These are phyloP conservation scores for Aphidius gifuensis DNA, from an alignment of 1,140 invertebrate genomes.

Conservation along the genomic window DNA sequence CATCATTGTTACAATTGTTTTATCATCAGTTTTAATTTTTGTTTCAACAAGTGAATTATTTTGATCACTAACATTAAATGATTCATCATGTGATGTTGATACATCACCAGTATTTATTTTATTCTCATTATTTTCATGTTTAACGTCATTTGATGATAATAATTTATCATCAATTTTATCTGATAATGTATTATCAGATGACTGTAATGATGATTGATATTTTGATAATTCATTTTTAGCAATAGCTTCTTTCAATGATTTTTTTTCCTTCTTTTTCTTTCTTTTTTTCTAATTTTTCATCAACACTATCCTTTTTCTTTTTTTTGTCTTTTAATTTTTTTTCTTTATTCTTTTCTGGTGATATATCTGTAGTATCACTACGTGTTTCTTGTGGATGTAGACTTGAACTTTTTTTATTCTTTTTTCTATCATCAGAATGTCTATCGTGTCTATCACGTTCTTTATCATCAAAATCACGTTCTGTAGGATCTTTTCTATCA, in stretches of 20 bases:
- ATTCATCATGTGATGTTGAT: background rate
- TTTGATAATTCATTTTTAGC: slow-evolving; percentile 47
- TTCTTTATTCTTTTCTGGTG: slow-evolving; percentile 47
- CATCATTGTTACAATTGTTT: slow-evolving; percentile 39
- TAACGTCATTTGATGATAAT: slow-evolving; percentile 22
- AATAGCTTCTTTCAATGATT: slow-evolving; percentile 51
- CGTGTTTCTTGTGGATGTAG: slow-evolving; percentile 40
- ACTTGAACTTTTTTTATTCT: slow-evolving; percentile 41
- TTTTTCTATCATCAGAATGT: slow-evolving; percentile 43
- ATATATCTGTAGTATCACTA: slow-evolving; percentile 41
- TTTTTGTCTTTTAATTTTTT: slow-evolving; percentile 50
- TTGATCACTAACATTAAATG: slow-evolving; percentile 10
- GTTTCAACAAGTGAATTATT: slow-evolving; percentile 18
- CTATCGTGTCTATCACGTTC: slow-evolving; percentile 45
- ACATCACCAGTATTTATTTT: slow-evolving; percentile 19
- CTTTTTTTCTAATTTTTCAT: slow-evolving; percentile 54
- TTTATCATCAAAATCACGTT: slow-evolving; percentile 40
- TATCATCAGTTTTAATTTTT: slow-evolving; percentile 13
- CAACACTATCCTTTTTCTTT: slow-evolving; percentile 58
- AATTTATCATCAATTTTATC: slow-evolving; percentile 17
- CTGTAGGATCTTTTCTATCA: slow-evolving; percentile 37
- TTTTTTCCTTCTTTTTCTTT: slow-evolving; percentile 56
- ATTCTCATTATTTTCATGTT: slow-evolving; percentile 26
- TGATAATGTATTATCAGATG: slow-evolving; percentile 23
- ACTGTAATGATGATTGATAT: background rate